These are phyloP conservation scores for Chrysotoxum bicinctum DNA, from an alignment of 2,888 invertebrate genomes.

Conservation along the genomic window DNA sequence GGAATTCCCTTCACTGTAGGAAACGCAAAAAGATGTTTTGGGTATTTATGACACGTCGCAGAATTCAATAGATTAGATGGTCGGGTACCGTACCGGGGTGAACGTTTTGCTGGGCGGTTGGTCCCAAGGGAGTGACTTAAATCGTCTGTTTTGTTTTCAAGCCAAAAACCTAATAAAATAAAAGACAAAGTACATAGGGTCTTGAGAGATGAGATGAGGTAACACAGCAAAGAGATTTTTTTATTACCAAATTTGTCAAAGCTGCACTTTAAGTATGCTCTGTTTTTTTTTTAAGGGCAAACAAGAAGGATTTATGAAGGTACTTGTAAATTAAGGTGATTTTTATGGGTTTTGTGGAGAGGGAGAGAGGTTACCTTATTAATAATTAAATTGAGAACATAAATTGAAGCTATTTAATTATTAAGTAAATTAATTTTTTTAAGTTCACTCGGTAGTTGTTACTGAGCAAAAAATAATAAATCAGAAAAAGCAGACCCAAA, in stretches of 20 bases:
- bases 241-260: constrained; percentile 42
- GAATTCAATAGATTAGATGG: constrained; percentile 37
- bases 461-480: too few relatives aligned
- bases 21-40: constrained; percentile 34
- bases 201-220: background rate
- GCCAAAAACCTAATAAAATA: constrained; percentile 37
- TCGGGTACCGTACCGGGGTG: background rate
- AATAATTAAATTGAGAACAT: constrained; percentile 1
- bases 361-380: background rate
- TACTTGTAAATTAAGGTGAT: background rate
- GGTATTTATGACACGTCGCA: constrained; percentile 64
- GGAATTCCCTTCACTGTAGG: background rate
- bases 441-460: too few relatives aligned
- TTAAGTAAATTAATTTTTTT: background rate
- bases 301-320: background rate
- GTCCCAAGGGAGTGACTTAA: constrained; percentile 50
- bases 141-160: constrained; percentile 42
- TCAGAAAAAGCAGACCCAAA: too few relatives aligned
- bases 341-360: background rate
- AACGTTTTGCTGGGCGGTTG: constrained; percentile 17
- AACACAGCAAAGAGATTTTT: constrained; percentile 14
- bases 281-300: background rate
- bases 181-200: background rate
- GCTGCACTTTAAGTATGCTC: background rate
- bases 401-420: background rate